Evolutionary conservation across 2,797 vertebrate genomes (phyloP), one percentile per base, ranked within the genome.

Genomic region (Denticeps clupeoides): DNA sequence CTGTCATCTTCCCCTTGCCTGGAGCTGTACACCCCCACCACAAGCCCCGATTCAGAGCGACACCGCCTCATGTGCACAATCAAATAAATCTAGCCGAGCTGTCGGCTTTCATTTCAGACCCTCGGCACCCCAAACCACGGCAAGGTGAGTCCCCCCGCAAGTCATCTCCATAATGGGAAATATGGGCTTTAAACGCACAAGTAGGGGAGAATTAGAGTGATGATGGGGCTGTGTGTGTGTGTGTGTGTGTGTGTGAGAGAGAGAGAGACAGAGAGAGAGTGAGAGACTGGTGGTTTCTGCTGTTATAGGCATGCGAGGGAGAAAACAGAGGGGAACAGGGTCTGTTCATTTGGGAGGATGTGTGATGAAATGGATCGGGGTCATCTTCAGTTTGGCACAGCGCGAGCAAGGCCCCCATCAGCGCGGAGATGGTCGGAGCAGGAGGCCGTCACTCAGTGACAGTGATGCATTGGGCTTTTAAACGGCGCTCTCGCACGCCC

Each of bases 381-480:
- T 82, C 78, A 79, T 64, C 75, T 70, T 71, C 65, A 71, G 75
- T 80, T 77, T 82, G 78, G 74, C 74, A 80, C 70, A 18, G 15
- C 8, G 16, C 18, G 15, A 18, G 32, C 32, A 13, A 49, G 29
- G 47, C 61, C 47, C 55, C 28, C 12, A 3, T 11, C 28, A 49
- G 33, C 32, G 55, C 55, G 44, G 56, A 58, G 47, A 60, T 53
- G 44, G 52, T 13, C 16, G 13, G 23, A 9, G 25, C 8, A 16
- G 10, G 32, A 46, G 15, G 12, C 55, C 45, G 38, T 58, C 58
- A 60, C 53, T 54, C 35, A 23, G 64, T 83, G 82, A 85, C 83
- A 85, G 72, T 83, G 82, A 85, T 81, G 76, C 81, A 85, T 85
- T 74, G 77, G 61, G 69, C 75, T 81, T 82, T 82, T 84, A 82